Evolutionary conservation across 2,113 vertebrate genomes (phyloP).

Genomic region (Cichladusa arquata): DNA sequence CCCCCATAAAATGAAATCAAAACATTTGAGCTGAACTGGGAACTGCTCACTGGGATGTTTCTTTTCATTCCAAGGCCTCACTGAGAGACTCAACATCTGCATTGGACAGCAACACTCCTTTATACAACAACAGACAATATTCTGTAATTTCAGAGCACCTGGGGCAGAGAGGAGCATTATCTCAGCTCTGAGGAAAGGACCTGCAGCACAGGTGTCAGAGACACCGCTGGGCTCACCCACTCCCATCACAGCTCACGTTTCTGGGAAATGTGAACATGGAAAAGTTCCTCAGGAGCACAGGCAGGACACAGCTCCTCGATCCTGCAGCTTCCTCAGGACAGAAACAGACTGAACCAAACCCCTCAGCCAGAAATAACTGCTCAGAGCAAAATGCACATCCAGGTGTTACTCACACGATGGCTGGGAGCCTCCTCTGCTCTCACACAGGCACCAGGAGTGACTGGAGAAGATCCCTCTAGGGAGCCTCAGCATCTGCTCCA

Average conservation of each 20-base stretch:
- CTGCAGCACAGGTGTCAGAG: background rate
- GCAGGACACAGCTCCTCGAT: background rate
- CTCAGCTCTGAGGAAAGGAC: background rate
- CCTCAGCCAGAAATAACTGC: background rate
- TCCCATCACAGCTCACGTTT: accelerated
- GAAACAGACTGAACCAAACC: accelerated
- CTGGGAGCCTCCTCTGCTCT: background rate
- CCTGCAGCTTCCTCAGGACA: background rate
- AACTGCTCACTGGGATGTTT: background rate
- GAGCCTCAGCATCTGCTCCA: conserved; percentile 15
- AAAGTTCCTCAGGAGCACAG: accelerated
- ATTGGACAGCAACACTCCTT: background rate
- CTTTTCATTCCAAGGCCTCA: background rate
- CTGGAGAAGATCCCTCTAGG: background rate
- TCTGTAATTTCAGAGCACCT: background rate
- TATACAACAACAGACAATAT: accelerated
- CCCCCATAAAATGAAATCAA: background rate
- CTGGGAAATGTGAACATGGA: background rate
- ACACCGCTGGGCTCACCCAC: background rate
- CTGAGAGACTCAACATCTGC: background rate
- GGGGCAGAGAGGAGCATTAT: background rate
- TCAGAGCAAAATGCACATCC: background rate
- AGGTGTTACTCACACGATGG: background rate
- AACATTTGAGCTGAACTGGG: background rate
- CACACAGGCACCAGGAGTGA: background rate